phyloP scores from a whole-genome alignment of 1,140 invertebrate species.

The Papilio aristodemus region DNA sequence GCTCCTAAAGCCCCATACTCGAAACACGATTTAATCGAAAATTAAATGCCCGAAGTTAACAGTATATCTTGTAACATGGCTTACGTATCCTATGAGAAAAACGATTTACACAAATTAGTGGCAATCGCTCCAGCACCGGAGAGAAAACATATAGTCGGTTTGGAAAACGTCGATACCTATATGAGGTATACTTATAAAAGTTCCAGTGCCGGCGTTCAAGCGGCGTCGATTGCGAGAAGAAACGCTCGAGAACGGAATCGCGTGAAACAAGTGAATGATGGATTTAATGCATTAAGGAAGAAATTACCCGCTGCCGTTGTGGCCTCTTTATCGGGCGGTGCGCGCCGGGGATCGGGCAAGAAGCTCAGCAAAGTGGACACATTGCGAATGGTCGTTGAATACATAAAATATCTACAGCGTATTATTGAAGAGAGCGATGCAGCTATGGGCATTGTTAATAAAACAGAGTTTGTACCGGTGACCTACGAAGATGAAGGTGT shows the following conservation, averaged over 20 bases:
- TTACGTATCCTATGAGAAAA: constrained; percentile 46
- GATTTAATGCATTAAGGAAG: constrained; percentile 92
- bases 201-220: constrained; percentile 84
- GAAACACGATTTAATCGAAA: constrained; percentile 5
- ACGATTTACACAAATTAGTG: constrained; percentile 61
- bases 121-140: constrained; percentile 77
- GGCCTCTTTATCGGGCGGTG: constrained; percentile 85
- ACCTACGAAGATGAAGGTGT: constrained; percentile 67
- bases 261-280: constrained; percentile 97
- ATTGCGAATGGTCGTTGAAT: constrained; percentile 94
- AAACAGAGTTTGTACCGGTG: constrained; percentile 43
- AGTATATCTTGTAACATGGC: constrained; percentile 40
- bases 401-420: constrained; percentile 92
- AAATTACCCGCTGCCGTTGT: constrained; percentile 90
- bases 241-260: constrained; percentile 97
- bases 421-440: constrained; percentile 86
- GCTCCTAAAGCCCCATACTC: constrained; percentile 37
- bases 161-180: constrained; percentile 71
- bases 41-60: constrained; percentile 31
- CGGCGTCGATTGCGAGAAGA: constrained; percentile 92
- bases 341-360: constrained; percentile 87
- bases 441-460: constrained; percentile 48
- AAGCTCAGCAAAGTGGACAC: constrained; percentile 98
- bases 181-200: constrained; percentile 85
- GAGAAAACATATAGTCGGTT: constrained; percentile 50